Evolutionary conservation across 2,113 vertebrate genomes (phyloP), one percentile per base, ranked within the genome.

Genomic region (Nipponia nippon): DNA sequence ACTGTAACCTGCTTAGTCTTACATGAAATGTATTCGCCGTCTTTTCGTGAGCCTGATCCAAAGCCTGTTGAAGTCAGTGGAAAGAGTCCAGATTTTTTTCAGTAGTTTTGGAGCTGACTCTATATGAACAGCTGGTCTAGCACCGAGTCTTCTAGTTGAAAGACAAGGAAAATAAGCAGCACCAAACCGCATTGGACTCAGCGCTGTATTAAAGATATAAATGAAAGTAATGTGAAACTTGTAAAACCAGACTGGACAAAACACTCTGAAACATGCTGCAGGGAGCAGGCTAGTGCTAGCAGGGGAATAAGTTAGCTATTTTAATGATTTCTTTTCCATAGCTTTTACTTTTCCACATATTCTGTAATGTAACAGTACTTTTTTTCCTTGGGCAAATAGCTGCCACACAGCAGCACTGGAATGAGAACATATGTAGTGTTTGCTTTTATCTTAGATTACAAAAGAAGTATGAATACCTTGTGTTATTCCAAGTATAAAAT

Each of bases 401-500:
- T 96, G 83, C 80, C 94, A 91, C 83, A 83, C 89, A 95, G 90
- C 90, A 90, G 61, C 62, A 83, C n/a, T 93, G 77, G 89, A 95
- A 91, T 93, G 89, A 95, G 96, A 95, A 95, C 78, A 72, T 82
- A 91, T 62, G 49, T 93, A 91, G 80, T 65, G 77, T 94, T 97
- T 92, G 70, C 94, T 95, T 97, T 95, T 94, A 95, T 96, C 84
- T 89, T 92, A 46, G 58, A 76, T 95, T 93, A 95, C 95, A 96
- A 93, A 95, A 91, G 83, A 88, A 94, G 70, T 69, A 80, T 85
- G 90, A 96, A 93, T 95, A 84, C 77, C 72, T 91, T 92, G 67
- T 96, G 89, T 84, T 97, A 95, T 89, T 95, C 81, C 83, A 95
- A 83, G 94, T 97, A 87, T 97, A 89, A 95, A 97, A 96, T 96